These are phyloP conservation scores for Onychomys leucogaster DNA, from an alignment of 2,797 vertebrate genomes.

Conservation along the genomic window DNA sequence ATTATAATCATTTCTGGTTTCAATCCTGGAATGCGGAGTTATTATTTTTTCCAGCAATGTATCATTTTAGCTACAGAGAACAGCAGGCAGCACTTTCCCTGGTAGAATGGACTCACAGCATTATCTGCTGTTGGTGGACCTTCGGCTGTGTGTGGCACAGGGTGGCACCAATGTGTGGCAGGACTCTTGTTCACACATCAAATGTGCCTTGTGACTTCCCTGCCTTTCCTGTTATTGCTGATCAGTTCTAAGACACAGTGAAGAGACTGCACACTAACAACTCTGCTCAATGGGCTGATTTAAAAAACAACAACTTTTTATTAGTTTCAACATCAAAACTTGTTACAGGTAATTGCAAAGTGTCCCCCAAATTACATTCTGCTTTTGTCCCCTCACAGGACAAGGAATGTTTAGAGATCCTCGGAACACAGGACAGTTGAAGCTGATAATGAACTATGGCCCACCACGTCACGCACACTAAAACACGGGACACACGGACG, in stretches of 20 bases:
- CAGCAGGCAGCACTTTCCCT: background rate
- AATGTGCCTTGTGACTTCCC: background rate
- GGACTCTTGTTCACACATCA: background rate
- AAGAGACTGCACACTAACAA: constrained; percentile 41
- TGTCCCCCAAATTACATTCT: constrained; percentile 3
- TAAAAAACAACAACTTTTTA: constrained; percentile 62
- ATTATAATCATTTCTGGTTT: background rate
- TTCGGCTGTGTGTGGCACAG: accelerated
- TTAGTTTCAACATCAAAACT: constrained; percentile 78
- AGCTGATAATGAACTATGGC: background rate
- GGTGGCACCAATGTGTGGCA: background rate
- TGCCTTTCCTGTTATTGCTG: background rate
- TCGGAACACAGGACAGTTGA: constrained; percentile 43
- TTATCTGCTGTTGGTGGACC: accelerated
- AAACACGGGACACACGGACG: background rate
- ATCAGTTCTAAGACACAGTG: background rate
- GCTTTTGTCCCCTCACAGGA: constrained; percentile 63
- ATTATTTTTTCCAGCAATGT: background rate
- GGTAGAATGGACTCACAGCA: background rate
- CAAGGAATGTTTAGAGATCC: constrained; percentile 54
- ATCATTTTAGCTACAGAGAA: background rate
- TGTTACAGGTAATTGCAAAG: constrained; percentile 64
- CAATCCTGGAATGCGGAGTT: background rate
- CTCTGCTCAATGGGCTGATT: background rate
- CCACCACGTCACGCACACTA: background rate